Conservation (phyloP, 1,140 invertebrate genomes). For the Papilio glaucus region DNA sequence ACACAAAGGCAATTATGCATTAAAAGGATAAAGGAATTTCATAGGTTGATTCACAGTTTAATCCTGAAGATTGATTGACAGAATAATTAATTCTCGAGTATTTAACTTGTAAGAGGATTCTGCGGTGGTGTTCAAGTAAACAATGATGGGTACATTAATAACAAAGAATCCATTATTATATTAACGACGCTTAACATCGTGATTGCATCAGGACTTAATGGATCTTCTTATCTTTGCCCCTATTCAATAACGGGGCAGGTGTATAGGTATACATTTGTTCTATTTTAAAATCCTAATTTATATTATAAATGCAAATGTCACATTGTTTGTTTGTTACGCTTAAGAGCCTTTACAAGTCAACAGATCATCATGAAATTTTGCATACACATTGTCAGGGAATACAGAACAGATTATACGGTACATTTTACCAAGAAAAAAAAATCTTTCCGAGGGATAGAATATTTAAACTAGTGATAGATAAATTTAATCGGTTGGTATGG, state of each 20-base stretch:
- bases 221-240: not conserved
- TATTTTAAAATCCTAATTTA: too few species aligned
- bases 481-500: too few species aligned
- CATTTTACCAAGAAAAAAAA: too few species aligned
- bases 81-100: constrained; percentile 7
- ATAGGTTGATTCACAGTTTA: not conserved
- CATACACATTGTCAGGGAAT: too few species aligned
- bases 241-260: not conserved
- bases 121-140: not conserved
- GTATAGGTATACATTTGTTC: too few species aligned
- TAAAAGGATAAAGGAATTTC: constrained; percentile 3
- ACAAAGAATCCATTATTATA: not conserved
- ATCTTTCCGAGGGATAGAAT: too few species aligned
- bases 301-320: too few species aligned
- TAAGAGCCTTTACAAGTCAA: too few species aligned
- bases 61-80: constrained; percentile 16
- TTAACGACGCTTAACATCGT: constrained; percentile 4
- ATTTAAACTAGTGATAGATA: too few species aligned
- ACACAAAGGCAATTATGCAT: not conserved
- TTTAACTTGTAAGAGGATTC: not conserved
- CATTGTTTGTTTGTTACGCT: too few species aligned
- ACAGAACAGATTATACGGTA: too few species aligned
- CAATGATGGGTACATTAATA: not conserved
- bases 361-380: too few species aligned
- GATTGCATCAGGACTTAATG: constrained; percentile 7